phyloP scores from a whole-genome alignment of 30 jellyfish, hydroid and myxozoan genomes.

The Mastigias papua region DNA sequence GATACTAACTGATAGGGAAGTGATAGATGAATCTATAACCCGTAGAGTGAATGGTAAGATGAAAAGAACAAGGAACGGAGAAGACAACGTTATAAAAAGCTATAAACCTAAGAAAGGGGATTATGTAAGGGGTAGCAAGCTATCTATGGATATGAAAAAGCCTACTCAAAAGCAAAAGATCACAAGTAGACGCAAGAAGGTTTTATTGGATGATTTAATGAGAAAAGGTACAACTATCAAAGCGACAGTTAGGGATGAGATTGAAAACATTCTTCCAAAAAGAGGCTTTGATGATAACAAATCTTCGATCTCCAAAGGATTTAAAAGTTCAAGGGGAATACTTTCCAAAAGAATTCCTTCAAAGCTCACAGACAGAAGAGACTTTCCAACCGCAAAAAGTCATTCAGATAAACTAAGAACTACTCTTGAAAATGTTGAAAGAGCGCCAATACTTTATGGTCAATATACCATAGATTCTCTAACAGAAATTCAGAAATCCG shows the following conservation, averaged over 20 bases:
- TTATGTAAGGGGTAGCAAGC: not conserved
- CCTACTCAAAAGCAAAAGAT: not conserved
- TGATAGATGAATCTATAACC: constrained; percentile 25
- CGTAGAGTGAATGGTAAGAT: not conserved
- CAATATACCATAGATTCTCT: not conserved
- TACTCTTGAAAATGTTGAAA: no score
- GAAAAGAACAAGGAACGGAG: not conserved
- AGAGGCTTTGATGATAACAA: no score
- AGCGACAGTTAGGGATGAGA: not conserved
- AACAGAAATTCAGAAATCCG: not conserved
- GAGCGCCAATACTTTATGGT: not conserved
- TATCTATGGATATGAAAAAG: not conserved
- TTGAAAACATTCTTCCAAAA: not conserved
- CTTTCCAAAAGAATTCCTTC: not conserved
- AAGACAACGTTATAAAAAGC: not conserved
- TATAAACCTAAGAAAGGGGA: not conserved
- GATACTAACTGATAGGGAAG: constrained; percentile 62
- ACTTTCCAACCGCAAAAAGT: not conserved
- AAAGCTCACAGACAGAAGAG: not conserved
- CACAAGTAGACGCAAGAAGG: not conserved
- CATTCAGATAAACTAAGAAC: not conserved
- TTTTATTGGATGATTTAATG: not conserved
- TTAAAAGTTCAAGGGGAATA: not conserved
- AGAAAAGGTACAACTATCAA: not conserved
- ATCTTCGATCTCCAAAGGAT: no score